Percentiles rank a stretch among this genome's conserved stretches.
These are phyloP conservation scores for Phenganax subtilis DNA, from an alignment of 92 coral and sea anemone species.

Conservation along the genomic window DNA sequence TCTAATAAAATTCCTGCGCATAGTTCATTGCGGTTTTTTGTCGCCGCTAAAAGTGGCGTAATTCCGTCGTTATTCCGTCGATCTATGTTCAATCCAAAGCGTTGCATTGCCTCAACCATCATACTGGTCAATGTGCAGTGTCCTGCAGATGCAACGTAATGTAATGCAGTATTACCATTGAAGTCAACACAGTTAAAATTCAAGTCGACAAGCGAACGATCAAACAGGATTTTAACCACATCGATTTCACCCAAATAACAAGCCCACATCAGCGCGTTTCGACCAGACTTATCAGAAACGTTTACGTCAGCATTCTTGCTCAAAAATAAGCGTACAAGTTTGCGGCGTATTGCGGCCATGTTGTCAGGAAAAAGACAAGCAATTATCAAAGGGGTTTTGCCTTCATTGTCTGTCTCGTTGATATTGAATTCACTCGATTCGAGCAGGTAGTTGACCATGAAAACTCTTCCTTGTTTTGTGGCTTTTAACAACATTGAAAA, in stretches of 20 bases:
- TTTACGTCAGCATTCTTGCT: conserved; percentile 75
- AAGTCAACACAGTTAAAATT: conserved; percentile 70
- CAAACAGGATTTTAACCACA: conserved; percentile 61
- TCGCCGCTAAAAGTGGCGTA: conserved; percentile 75
- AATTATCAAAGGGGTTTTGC: conserved; percentile 83
- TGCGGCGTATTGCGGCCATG: conserved; percentile 73
- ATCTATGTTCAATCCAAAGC: conserved; percentile 72
- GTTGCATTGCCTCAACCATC: conserved; percentile 62
- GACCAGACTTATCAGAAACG: conserved; percentile 61
- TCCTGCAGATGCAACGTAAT: conserved; percentile 72
- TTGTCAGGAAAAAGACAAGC: conserved; percentile 78
- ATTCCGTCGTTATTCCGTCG: conserved; percentile 64
- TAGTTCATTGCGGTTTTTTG: conserved; percentile 59
- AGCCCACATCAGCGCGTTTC: conserved; percentile 79
- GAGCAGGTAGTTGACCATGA: conserved; percentile 82
- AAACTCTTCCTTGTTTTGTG: conserved; percentile 69
- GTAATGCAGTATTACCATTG: conserved; percentile 80
- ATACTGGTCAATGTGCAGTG: conserved; percentile 52
- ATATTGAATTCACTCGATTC: conserved; percentile 65
- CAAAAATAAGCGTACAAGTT: conserved; percentile 65
- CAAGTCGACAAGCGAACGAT: conserved; percentile 62
- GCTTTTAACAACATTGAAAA: conserved; percentile 74
- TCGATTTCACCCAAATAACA: conserved; percentile 61
- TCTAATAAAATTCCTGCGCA: conserved; percentile 65
- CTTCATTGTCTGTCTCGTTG: conserved; percentile 73